Percentiles rank a stretch among this genome's conserved stretches.
Conservation (phyloP, 2,113 vertebrate genomes). For the Podocnemis expansa region DNA sequence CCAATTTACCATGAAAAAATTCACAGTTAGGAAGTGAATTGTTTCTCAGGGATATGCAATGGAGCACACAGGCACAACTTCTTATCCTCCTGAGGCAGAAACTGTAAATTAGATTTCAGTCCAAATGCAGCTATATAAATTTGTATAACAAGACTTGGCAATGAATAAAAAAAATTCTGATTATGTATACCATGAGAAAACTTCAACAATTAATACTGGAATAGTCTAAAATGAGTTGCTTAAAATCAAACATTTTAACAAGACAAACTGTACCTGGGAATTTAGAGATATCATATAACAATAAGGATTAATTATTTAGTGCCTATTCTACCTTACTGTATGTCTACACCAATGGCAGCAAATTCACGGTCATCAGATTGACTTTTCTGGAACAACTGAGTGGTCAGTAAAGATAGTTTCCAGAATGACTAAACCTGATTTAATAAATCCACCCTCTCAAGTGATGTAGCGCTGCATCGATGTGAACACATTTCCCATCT, state of each 20-base stretch:
- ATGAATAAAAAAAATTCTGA: background rate
- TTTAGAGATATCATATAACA: constrained; percentile 4
- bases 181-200: background rate
- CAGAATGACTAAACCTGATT: too few relatives aligned
- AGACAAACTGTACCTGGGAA: background rate
- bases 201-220: background rate
- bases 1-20: constrained; percentile 57
- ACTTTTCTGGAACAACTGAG: too few relatives aligned
- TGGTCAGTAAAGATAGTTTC: too few relatives aligned
- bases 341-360: too few relatives aligned
- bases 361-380: too few relatives aligned
- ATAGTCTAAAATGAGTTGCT: constrained; percentile 5
- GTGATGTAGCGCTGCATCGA: too few relatives aligned
- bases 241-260: background rate
- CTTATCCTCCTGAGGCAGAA: constrained; percentile 63
- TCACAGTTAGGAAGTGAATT: constrained; percentile 59
- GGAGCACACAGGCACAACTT: constrained; percentile 39
- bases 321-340: background rate
- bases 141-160: constrained; percentile 40
- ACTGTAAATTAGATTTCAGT: constrained; percentile 71
- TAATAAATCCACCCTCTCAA: too few relatives aligned
- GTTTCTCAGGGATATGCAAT: constrained; percentile 59
- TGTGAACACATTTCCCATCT: too few relatives aligned
- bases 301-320: background rate
- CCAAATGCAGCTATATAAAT: constrained; percentile 54